Evolutionary conservation across 1,140 invertebrate species (phyloP).

Genomic region (Drosophila prosaltans): DNA sequence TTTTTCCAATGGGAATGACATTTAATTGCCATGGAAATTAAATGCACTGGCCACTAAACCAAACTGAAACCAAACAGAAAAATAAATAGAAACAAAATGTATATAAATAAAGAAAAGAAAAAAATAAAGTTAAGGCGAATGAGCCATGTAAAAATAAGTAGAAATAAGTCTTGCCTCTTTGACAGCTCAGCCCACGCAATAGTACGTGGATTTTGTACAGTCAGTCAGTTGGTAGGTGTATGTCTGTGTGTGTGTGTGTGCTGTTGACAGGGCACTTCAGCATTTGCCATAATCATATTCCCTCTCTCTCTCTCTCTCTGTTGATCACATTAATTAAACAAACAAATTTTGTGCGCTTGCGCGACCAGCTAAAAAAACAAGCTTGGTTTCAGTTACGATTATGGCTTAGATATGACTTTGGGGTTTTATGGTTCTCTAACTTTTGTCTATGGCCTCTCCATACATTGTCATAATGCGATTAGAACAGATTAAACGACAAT

Average conservation of each 20-base stretch:
- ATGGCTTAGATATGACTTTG: neutral
- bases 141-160: slow-evolving; percentile 76
- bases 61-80: slow-evolving; percentile 39
- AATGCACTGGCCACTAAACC: slow-evolving; percentile 71
- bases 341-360: slow-evolving; percentile 45
- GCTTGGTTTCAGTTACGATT: slow-evolving; percentile 1
- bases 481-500: slow-evolving; percentile 79
- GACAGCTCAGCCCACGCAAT: slow-evolving; percentile 78
- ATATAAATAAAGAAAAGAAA: slow-evolving; percentile 29
- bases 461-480: slow-evolving; percentile 71
- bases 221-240: neutral
- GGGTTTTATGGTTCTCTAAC: slow-evolving; percentile 2
- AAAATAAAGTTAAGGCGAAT: slow-evolving; percentile 35
- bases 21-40: slow-evolving; percentile 66
- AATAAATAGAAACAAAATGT: slow-evolving; percentile 25
- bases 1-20: slow-evolving; percentile 64
- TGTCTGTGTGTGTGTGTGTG: slow-evolving; percentile 43
- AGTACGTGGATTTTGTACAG: slow-evolving; percentile 48
- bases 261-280: slow-evolving; percentile 64
- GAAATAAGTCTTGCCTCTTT: slow-evolving; percentile 79
- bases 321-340: slow-evolving; percentile 56
- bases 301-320: slow-evolving; percentile 28
- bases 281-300: slow-evolving; percentile 38
- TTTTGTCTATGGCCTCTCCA: slow-evolving; percentile 18
- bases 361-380: slow-evolving; percentile 1